phyloP scores from a whole-genome alignment of 2,888 invertebrate species.

The Alsophila aescularia region DNA sequence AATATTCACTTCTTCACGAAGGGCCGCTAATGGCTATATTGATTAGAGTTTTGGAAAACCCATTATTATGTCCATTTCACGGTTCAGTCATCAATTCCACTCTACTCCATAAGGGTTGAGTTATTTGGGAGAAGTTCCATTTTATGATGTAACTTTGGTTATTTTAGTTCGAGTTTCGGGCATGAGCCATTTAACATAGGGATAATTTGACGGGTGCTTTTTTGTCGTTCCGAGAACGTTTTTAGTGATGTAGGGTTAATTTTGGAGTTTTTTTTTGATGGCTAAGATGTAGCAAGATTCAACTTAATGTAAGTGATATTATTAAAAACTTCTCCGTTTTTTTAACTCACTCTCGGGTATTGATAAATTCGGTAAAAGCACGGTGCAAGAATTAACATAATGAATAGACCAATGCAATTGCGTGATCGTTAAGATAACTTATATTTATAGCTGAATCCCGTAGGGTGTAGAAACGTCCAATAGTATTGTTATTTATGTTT shows the following conservation, averaged over 20 bases:
- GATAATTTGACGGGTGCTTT: constrained; percentile 37
- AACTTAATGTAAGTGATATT: background rate
- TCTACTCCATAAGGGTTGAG: constrained; percentile 37
- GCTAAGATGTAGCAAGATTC: background rate
- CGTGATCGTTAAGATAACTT: no score
- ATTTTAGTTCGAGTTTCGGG: constrained; percentile 34
- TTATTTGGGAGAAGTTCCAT: constrained; percentile 36
- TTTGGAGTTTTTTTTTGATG: background rate
- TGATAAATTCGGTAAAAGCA: no score
- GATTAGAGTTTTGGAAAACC: constrained; percentile 39
- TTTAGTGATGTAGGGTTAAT: constrained; percentile 8
- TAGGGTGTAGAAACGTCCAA: no score
- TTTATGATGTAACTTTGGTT: constrained; percentile 38
- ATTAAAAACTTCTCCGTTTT: no score
- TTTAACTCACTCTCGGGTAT: no score
- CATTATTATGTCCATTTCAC: constrained; percentile 43
- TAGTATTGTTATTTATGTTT: no score
- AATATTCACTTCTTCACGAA: background rate
- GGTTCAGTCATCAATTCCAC: constrained; percentile 38
- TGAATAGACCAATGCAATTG: no score
- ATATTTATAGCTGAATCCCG: no score
- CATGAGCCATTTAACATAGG: constrained; percentile 40
- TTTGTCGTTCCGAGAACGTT: constrained; percentile 14
- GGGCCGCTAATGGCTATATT: constrained; percentile 34
- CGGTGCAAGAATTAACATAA: no score